phyloP scores from a whole-genome alignment of 2,797 vertebrate species.

The Notolabrus celidotus region DNA sequence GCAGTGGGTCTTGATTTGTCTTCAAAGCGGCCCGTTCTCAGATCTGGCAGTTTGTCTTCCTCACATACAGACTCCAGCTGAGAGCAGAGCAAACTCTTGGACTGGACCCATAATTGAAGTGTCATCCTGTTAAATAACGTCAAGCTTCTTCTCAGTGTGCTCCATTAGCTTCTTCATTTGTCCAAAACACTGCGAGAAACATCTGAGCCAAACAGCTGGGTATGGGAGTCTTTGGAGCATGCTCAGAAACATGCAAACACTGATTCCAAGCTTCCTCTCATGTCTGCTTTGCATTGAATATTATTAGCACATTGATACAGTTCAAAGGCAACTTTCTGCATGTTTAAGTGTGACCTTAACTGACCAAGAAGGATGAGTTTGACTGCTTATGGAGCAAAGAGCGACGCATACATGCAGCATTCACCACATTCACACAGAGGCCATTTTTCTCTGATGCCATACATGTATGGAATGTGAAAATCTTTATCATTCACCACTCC shows the following conservation, averaged over 20 bases:
- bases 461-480: too few species aligned
- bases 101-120: slow-evolving; percentile 34
- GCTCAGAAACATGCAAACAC: neutral
- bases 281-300: neutral
- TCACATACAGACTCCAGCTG: slow-evolving; percentile 37
- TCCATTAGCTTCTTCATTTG: slow-evolving; percentile 15
- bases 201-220: slow-evolving; percentile 15
- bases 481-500: too few species aligned
- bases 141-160: slow-evolving; percentile 1
- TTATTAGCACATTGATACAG: neutral
- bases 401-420: too few species aligned
- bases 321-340: neutral
- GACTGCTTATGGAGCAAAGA: too few species aligned
- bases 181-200: neutral
- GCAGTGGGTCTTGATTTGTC: slow-evolving; percentile 22
- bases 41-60: slow-evolving; percentile 35
- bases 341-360: neutral
- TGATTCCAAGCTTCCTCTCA: neutral
- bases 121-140: slow-evolving; percentile 16
- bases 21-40: slow-evolving; percentile 39
- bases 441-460: too few species aligned
- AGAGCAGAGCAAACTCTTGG: slow-evolving; percentile 21
- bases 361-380: too few species aligned
- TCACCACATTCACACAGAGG: too few species aligned
- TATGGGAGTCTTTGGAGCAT: neutral